A percentile compares a stretch with the other conserved stretches of the same genome.
Evolutionary conservation across 2,797 vertebrate genomes (phyloP).

Genomic region (Pterois miles): DNA sequence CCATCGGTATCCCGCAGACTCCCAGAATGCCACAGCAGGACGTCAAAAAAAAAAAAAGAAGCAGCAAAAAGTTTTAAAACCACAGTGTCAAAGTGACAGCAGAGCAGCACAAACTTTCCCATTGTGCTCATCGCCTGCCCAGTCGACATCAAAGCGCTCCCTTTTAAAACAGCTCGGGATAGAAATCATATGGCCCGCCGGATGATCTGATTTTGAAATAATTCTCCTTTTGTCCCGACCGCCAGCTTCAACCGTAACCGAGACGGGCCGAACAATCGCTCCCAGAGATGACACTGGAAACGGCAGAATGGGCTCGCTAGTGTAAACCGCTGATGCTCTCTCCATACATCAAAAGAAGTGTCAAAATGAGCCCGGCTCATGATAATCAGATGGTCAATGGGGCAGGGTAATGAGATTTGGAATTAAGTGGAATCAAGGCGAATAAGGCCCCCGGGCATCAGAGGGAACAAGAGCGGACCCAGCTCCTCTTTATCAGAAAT

Average conservation of each 20-base stretch:
- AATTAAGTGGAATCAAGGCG: conserved; percentile 65
- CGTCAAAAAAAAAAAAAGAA: conserved; percentile 15
- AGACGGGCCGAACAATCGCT: conserved; percentile 29
- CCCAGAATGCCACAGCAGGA: conserved; percentile 61
- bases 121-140: conserved; percentile 39
- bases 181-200: conserved; percentile 55
- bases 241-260: conserved; percentile 56
- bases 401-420: conserved; percentile 67
- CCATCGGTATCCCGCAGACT: conserved; percentile 34
- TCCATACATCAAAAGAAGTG: conserved; percentile 73
- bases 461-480: conserved; percentile 50
- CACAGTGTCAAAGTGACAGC: conserved; percentile 47
- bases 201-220: conserved; percentile 66
- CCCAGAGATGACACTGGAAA: conserved; percentile 64
- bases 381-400: conserved; percentile 62
- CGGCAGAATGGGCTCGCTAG: conserved; percentile 22
- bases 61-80: conserved; percentile 43
- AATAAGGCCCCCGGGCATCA: conserved; percentile 55
- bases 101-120: conserved; percentile 57
- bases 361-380: conserved; percentile 55
- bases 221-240: conserved; percentile 61
- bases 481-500: conserved; percentile 55
- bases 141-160: conserved; percentile 58
- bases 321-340: conserved; percentile 45
- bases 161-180: conserved; percentile 52